These are phyloP conservation scores for Hedya salicella DNA, from an alignment of 2,888 invertebrate genomes.

Conservation along the genomic window DNA sequence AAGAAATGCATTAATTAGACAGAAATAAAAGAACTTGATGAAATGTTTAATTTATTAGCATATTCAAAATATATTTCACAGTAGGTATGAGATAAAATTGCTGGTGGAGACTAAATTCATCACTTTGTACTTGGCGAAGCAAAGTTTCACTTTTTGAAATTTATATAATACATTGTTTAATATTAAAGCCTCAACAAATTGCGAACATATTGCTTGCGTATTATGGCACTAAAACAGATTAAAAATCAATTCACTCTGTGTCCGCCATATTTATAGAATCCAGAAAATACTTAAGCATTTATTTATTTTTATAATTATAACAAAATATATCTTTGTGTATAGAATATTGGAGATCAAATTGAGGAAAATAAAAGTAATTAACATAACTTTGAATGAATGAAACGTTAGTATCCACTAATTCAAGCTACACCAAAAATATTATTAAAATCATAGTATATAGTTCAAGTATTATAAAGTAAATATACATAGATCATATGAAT, in stretches of 20 bases:
- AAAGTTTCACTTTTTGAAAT: constrained; percentile 55
- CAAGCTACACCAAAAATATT: no score
- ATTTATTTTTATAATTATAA: neutral
- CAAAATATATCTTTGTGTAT: neutral
- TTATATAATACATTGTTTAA: neutral
- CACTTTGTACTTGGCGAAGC: constrained; percentile 68
- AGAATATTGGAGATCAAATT: constrained; percentile 22
- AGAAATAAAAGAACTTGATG: constrained; percentile 32
- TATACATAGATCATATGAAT: no score
- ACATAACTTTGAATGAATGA: neutral
- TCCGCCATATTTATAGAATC: neutral
- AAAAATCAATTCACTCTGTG: neutral
- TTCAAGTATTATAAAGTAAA: no score
- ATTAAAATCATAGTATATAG: no score
- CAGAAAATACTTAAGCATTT: neutral
- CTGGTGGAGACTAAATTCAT: constrained; percentile 55
- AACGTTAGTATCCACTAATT: no score
- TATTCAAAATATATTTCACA: constrained; percentile 77
- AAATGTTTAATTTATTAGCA: constrained; percentile 62
- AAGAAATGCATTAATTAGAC: neutral
- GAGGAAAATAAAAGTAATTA: constrained; percentile 9
- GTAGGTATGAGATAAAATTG: constrained; percentile 62
- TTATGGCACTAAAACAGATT: constrained; percentile 19
- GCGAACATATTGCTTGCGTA: neutral
- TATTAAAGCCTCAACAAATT: neutral